phyloP scores from a whole-genome alignment of 2,113 vertebrate species.

The Stegastes partitus region DNA sequence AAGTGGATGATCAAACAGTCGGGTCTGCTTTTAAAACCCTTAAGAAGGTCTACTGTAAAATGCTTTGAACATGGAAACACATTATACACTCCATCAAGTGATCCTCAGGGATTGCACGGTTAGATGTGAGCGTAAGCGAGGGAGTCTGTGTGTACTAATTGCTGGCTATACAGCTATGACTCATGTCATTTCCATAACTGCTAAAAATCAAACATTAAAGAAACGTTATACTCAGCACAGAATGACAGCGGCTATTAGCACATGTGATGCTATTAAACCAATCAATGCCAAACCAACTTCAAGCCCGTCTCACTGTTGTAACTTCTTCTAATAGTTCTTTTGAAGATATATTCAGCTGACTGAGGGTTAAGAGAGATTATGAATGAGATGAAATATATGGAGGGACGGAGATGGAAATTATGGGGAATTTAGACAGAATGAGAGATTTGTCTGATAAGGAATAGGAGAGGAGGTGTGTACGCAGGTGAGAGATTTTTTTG shows the following conservation, averaged over 20 bases:
- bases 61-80: conserved; percentile 72
- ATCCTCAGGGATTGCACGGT: conserved; percentile 42
- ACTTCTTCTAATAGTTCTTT: conserved; percentile 13
- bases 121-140: conserved; percentile 14
- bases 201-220: conserved; percentile 45
- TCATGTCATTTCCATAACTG: conserved; percentile 48
- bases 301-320: conserved; percentile 32
- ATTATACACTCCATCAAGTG: conserved; percentile 60
- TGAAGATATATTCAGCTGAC: conserved; percentile 7
- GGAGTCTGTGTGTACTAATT: conserved; percentile 39
- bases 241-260: conserved; percentile 44
- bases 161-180: conserved; percentile 25
- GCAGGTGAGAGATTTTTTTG: background rate
- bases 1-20: conserved; percentile 63
- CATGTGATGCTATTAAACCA: conserved; percentile 21
- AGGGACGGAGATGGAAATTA: conserved; percentile 12
- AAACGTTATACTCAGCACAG: conserved; percentile 25
- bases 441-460: conserved; percentile 21
- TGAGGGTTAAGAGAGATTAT: conserved; percentile 6
- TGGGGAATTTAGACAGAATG: conserved; percentile 4
- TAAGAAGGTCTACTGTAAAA: conserved; percentile 56
- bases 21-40: conserved; percentile 51
- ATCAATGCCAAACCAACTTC: conserved; percentile 43
- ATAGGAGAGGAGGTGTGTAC: background rate
- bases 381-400: conserved; percentile 28